phyloP scores from a whole-genome alignment of 2,888 invertebrate species.

The Limenitis camilla region DNA sequence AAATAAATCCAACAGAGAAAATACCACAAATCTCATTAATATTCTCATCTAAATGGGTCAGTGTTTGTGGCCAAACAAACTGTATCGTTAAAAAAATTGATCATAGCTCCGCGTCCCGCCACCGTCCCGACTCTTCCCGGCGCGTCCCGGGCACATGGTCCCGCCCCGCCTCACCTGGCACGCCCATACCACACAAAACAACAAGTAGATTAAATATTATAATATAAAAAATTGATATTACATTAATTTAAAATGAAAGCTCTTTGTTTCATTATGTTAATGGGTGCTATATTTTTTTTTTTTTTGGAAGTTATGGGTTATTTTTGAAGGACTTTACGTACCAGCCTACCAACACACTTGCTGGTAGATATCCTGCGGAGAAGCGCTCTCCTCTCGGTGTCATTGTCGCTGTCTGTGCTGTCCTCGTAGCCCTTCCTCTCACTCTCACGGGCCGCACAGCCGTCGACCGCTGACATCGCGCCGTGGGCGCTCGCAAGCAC shows the following conservation, averaged over 20 bases:
- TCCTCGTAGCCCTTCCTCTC: constrained; percentile 57
- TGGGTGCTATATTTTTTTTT: too few relatives aligned
- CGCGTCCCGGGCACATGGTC: constrained; percentile 48
- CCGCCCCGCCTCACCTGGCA: constrained; percentile 39
- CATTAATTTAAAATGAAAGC: too few relatives aligned
- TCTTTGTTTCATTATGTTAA: too few relatives aligned
- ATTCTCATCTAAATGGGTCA: constrained; percentile 2
- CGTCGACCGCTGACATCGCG: constrained; percentile 63
- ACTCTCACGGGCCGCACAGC: constrained; percentile 39
- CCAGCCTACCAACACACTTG: constrained; percentile 86
- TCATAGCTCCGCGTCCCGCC: too few relatives aligned
- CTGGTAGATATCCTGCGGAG: constrained; percentile 88
- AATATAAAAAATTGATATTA: too few relatives aligned
- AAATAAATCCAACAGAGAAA: constrained; percentile 1
- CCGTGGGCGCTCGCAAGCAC: constrained; percentile 50
- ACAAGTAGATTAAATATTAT: too few relatives aligned
- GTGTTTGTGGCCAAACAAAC: constrained; percentile 32
- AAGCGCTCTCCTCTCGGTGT: constrained; percentile 85
- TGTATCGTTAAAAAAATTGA: constrained; percentile 41
- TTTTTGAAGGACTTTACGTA: too few relatives aligned
- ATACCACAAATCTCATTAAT: constrained; percentile 3
- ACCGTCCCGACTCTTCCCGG: too few relatives aligned
- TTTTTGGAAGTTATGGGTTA: too few relatives aligned
- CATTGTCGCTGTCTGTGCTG: constrained; percentile 86
- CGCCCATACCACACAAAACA: constrained; percentile 39